Percentiles rank a stretch among this genome's conserved stretches.
Evolutionary conservation across 2,888 invertebrate species (phyloP).

Genomic region (Xestia xanthographa): DNA sequence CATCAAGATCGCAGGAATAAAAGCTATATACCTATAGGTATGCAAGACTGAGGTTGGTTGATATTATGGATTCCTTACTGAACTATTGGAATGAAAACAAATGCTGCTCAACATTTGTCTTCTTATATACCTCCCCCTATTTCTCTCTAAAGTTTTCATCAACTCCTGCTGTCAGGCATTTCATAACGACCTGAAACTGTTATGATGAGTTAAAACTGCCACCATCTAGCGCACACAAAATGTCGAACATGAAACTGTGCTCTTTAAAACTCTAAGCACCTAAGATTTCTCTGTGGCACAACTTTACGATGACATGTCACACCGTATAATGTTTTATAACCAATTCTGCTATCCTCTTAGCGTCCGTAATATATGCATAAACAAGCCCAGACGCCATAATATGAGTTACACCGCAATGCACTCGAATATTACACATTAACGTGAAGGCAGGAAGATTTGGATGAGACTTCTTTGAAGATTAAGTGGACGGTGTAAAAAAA

Average conservation of each 20-base stretch:
- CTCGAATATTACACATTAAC: constrained; percentile 67
- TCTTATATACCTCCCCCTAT: not conserved
- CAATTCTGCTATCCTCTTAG: constrained; percentile 66
- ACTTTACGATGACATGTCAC: constrained; percentile 55
- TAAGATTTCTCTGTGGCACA: constrained; percentile 38
- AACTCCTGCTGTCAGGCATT: not conserved
- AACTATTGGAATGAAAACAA: not conserved
- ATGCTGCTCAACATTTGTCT: not conserved
- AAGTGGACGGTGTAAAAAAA: not conserved
- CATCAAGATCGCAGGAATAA: not conserved
- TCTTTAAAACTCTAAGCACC: constrained; percentile 2
- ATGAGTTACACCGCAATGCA: constrained; percentile 75
- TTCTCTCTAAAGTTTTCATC: not conserved
- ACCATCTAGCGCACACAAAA: not conserved
- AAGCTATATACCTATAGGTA: not conserved
- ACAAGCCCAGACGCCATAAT: constrained; percentile 68
- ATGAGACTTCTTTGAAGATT: constrained; percentile 52
- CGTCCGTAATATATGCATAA: constrained; percentile 68
- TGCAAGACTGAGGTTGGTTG: not conserved
- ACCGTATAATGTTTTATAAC: constrained; percentile 64
- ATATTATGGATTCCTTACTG: not conserved
- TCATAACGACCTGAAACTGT: not conserved
- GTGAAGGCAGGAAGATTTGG: constrained; percentile 55
- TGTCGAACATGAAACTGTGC: constrained; percentile 5
- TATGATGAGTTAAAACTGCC: not conserved